Evolutionary conservation across 2,797 vertebrate species (phyloP), one percentile per base, ranked within the genome.

Genomic region (Ptychobarbus kaznakovi): DNA sequence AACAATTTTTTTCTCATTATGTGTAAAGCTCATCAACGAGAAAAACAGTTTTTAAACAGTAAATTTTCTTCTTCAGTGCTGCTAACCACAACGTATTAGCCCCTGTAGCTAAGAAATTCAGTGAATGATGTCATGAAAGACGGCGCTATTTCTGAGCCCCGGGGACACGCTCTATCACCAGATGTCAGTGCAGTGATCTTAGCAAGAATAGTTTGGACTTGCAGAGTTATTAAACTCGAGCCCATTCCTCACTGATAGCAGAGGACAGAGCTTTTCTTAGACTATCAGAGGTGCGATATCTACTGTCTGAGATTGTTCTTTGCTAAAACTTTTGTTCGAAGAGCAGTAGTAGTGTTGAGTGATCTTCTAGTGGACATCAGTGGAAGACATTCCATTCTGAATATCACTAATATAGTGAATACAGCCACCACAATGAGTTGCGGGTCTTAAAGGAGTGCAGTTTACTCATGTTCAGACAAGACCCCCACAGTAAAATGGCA

Each of bases 51-150:
- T 40, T 40, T 40, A 6, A 40, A 40, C 6, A 40, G 66, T 63
- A 13, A 6, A 8, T 18, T 35, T 80, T 81, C 42, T 13, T 63
- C 80, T 65, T 75, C 72, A 73, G 68, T 81, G 77, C 51, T 22
- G 63, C 32, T 10, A 72, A 85, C 82, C 73, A 6, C 87, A 75
- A 86, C 74, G n/a, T 51, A 84, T 85, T 72, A 86, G 58, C 49
- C 87, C 76, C 35, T 20, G 56, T 72, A 69, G 63, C 35, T 42
- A 38, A 81, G 53, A 87, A 18, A 88, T 77, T 83, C 76, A 25
- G 38, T 22, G 80, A 81, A 78, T 87, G 79, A 90, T 81, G 87
- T 90, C 89, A 89, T 81, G 63, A 63, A 44, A 87, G 81, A 70
- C 63, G 65, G 68, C 72, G 74, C 40, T 85, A 35, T 83, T 85